Percentiles rank a stretch among this genome's conserved stretches.
These are phyloP conservation scores for Drosophila ezoana DNA, from an alignment of 2,888 invertebrate genomes.

Conservation along the genomic window DNA sequence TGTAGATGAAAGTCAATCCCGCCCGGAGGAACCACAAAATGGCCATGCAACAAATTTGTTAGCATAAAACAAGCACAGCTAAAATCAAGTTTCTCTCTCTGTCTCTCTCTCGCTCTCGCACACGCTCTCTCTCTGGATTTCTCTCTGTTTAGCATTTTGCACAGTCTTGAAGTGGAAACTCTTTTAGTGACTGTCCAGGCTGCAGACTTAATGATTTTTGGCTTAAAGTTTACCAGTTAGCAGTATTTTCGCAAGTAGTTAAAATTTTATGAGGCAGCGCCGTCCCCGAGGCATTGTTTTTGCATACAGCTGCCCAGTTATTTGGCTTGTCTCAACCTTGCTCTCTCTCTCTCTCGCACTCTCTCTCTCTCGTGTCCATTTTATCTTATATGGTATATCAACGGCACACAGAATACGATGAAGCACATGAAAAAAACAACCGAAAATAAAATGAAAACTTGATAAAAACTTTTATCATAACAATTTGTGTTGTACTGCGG, in stretches of 20 bases:
- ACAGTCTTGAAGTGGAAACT: slow-evolving; percentile 42
- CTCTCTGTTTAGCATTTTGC: slow-evolving; percentile 5
- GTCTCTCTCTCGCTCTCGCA: not conserved
- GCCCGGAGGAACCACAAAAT: slow-evolving; percentile 62
- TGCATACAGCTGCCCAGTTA: slow-evolving; percentile 55
- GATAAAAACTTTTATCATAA: slow-evolving; percentile 80
- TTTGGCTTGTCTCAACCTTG: slow-evolving; percentile 19
- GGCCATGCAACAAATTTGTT: slow-evolving; percentile 71
- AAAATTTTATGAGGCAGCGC: slow-evolving; percentile 72
- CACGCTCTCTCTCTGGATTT: not conserved
- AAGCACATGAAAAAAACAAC: slow-evolving; percentile 18
- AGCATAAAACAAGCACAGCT: slow-evolving; percentile 54
- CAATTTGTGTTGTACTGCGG: slow-evolving; percentile 75
- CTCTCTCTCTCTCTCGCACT: not conserved
- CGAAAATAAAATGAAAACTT: slow-evolving; percentile 65
- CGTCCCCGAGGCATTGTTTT: slow-evolving; percentile 62
- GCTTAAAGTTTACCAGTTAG: slow-evolving; percentile 79
- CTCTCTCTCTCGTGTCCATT: not conserved
- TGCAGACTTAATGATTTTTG: slow-evolving; percentile 79
- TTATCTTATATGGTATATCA: slow-evolving; percentile 65
- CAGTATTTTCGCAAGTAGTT: slow-evolving; percentile 79
- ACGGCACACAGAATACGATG: slow-evolving; percentile 39
- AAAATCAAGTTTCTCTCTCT: slow-evolving; percentile 18
- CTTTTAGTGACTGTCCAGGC: slow-evolving; percentile 49
- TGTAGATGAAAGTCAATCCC: slow-evolving; percentile 30